Evolutionary conservation across 2,888 invertebrate genomes (phyloP), one percentile per base, ranked within the genome.

Genomic region (Nycteola revayana): DNA sequence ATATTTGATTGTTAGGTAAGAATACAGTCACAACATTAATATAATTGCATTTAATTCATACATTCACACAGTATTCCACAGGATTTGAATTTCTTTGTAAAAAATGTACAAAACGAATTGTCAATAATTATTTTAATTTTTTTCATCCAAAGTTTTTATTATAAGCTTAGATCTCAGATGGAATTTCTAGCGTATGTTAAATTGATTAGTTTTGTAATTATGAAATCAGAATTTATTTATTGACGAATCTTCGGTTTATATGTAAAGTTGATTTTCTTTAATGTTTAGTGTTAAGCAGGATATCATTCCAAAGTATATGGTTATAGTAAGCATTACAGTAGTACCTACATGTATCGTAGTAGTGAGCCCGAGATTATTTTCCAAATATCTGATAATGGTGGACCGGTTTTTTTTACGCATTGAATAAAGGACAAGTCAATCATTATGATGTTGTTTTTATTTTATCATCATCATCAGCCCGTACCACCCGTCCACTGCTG

Each of bases 151-250:
- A 88, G 87, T 85, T 86, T 65, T 75, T 83, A 82, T 79, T 80
- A 64, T 86, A 87, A 87, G 86, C 64, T 79, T 83, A 87, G 88
- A 88, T 87, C 88, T 88, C 88, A 87, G 70, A 75, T 54, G 76
- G 74, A 80, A 75, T 77, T 75, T 75, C 67, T 81, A 82, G 80
- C 66, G 65, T 72, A 72, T 74, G 72, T 66, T 62, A 57, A 59
- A 64, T 69, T 62, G 66, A 65, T 79, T 76, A 78, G 77, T 81
- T 81, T 65, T 81, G 67, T 79, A 77, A 76, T 80, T 68, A 66
- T 69, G 55, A 72, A 74, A 76, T 67, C 79, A 77, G 80, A 84
- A 76, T 78, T 87, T 85, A 85, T 87, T 87, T 86, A 85, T 87
- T 83, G 74, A 76, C 65, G 62, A 66, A 53, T 68, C 61, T 72